phyloP scores from a whole-genome alignment of 2,113 vertebrate genomes.

The Corapipo altera region DNA sequence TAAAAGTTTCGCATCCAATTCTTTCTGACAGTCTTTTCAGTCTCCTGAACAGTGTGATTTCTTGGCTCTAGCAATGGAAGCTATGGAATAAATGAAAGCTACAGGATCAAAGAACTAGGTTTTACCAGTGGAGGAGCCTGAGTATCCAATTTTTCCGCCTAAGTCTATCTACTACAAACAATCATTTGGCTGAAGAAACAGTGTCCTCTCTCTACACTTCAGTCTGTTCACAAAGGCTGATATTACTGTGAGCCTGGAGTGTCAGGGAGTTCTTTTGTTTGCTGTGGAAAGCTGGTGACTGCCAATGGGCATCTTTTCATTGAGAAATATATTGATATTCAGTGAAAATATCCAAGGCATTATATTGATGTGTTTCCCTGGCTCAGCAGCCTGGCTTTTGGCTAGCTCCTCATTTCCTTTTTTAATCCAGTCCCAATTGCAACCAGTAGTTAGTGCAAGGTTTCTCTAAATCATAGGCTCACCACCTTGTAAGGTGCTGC shows the following conservation, averaged over 20 bases:
- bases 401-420: background rate
- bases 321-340: background rate
- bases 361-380: background rate
- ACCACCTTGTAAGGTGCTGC: background rate
- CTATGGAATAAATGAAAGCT: background rate
- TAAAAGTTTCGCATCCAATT: background rate
- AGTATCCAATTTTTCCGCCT: background rate
- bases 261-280: background rate
- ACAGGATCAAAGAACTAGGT: background rate
- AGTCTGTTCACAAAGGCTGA: background rate
- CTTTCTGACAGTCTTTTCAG: background rate
- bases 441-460: background rate
- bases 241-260: background rate
- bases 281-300: background rate
- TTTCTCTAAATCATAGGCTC: background rate
- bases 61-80: background rate
- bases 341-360: background rate
- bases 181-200: background rate
- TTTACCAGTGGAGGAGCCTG: background rate
- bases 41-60: background rate
- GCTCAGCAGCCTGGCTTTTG: background rate
- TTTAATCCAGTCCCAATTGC: background rate
- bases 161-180: background rate
- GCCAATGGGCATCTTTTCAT: background rate
- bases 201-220: background rate